phyloP scores from a whole-genome alignment of 64 coral and sea anemone species.

The Stylophora pistillata region DNA sequence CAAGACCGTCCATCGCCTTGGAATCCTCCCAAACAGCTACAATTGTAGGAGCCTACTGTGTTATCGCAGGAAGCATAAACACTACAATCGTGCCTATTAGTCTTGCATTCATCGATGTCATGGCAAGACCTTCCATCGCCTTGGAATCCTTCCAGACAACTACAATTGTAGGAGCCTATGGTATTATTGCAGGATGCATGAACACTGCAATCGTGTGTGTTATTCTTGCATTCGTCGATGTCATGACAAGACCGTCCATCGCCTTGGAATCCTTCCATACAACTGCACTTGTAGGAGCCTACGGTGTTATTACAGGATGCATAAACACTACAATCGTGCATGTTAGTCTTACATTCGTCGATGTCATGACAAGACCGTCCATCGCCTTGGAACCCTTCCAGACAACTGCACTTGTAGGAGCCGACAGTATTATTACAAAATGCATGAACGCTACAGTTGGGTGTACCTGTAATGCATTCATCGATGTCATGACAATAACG shows the following conservation, averaged over 20 bases:
- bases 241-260: background rate
- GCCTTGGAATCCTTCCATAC: background rate
- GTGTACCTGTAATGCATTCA: background rate
- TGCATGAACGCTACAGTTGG: constrained; percentile 15
- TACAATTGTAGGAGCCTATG: no score
- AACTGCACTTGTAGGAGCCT: background rate
- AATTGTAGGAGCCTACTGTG: no score
- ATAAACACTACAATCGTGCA: background rate
- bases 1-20: no score
- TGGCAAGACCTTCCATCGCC: no score
- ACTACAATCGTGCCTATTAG: background rate
- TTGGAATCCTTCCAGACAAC: no score
- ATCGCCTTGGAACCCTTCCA: background rate
- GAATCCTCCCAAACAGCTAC: no score
- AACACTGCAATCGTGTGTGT: no score
- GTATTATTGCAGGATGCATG: no score
- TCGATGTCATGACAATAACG: background rate
- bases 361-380: background rate
- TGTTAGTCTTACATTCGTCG: background rate
- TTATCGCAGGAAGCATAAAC: no score
- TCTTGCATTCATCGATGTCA: constrained; percentile 6
- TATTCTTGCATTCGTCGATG: no score
- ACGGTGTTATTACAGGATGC: background rate
- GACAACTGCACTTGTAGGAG: no score
- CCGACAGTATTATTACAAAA: no score